Evolutionary conservation across 2,113 vertebrate species (phyloP).

Genomic region (Onychostruthus taczanowskii): DNA sequence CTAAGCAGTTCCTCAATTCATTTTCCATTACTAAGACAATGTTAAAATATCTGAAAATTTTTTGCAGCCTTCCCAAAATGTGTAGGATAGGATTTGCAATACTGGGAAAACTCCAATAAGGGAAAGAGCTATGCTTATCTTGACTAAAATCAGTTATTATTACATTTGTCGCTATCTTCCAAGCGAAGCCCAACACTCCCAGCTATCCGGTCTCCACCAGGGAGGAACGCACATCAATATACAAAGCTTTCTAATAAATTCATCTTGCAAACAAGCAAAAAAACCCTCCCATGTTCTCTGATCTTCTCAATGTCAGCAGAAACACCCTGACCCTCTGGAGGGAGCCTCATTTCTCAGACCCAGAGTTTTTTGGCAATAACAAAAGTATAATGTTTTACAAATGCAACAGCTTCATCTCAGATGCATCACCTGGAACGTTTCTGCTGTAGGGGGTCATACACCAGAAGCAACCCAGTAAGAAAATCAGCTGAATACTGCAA

Average conservation of each 20-base stretch:
- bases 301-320: not conserved
- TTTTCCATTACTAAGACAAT: not conserved
- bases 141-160: not conserved
- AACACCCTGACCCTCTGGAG: rapidly evolving
- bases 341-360: not conserved
- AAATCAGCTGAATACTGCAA: not conserved
- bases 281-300: not conserved
- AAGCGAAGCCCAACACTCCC: not conserved
- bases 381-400: not conserved
- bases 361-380: not conserved
- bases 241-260: not conserved
- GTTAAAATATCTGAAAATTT: not conserved
- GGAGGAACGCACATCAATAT: not conserved
- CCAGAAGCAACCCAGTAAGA: not conserved
- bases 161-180: not conserved
- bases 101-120: not conserved
- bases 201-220: not conserved
- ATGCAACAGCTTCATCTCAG: not conserved
- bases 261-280: not conserved
- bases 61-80: not conserved
- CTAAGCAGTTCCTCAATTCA: not conserved
- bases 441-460: not conserved
- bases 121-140: not conserved
- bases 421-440: not conserved
- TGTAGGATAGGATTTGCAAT: not conserved